Base-by-base conservation (phyloP, 23 tunicate species). In the Trididemnum nubilum region DNA sequence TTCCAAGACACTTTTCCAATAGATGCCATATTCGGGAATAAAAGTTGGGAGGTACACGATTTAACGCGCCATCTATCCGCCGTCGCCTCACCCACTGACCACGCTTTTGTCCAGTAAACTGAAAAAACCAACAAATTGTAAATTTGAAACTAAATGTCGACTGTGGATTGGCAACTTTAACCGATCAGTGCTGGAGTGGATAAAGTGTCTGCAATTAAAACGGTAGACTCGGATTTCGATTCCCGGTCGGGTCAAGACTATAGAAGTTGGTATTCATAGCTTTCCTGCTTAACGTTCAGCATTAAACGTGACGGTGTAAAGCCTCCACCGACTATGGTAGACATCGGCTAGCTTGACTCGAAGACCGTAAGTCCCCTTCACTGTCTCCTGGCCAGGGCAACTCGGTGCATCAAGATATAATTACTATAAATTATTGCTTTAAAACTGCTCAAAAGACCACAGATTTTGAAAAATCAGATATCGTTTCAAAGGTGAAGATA, bases 41-140 rank as follows among this genome's bases (percentile, higher is more conserved):
- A 64, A 94, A 94, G 64, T 94, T 50, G 5, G 71, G 91, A 32
- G 98, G 94, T 34, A 94, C 98, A 7, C 98, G 67, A 67, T 94
- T 94, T 33, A 94, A 65, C 5, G 98, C 98, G 12, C 98, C 98
- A 52, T 94, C 98, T 1, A 94, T 89, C 21, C 95, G 77, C 31
- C 98, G 78, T 27, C 98, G 70, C 44, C 98, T 35, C 9, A 85
- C 71, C 98, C 98, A 94, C 84, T 82, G 95, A 0, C 98, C 98
- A 4, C 89, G 66, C 67, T 88, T 88, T 31, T 88, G 86, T 5
- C 94, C 98, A 18, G 97, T 37, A 51, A 38, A 79, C 92, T 92
- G 72, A n/a, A 57, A 32, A 2, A 44, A 37, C 67, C 12, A 64
- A 31, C 18, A 7, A 3, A 26, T 26, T 4, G 5, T n/a, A n/a